Conservation (phyloP, 2,797 vertebrate genomes). For the Melanogrammus aeglefinus region DNA sequence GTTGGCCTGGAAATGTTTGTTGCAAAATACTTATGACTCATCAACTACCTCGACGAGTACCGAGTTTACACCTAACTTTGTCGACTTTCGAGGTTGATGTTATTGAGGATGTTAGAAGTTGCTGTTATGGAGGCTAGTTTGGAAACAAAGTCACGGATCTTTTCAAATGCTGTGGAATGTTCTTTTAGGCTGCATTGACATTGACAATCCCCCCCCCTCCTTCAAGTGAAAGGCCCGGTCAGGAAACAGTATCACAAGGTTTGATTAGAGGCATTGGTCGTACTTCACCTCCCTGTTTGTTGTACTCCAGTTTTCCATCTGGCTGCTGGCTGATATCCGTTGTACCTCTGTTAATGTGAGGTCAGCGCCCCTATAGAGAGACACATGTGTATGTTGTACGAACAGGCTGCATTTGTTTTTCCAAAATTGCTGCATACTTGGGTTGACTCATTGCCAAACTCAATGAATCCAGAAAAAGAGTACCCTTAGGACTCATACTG, state of each 20-base stretch:
- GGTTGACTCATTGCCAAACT: constrained; percentile 2
- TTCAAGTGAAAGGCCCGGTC: background rate
- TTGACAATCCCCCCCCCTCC: background rate
- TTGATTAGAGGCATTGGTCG: background rate
- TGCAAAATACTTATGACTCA: constrained; percentile 2
- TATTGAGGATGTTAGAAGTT: too few relatives aligned
- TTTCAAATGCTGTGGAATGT: background rate
- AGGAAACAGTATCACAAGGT: too few relatives aligned
- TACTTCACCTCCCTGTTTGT: background rate
- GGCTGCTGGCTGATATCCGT: background rate
- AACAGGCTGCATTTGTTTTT: background rate
- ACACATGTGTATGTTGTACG: background rate
- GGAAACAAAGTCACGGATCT: background rate
- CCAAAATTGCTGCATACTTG: background rate
- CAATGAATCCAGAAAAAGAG: background rate
- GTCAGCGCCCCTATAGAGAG: constrained; percentile 24
- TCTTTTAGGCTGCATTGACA: background rate
- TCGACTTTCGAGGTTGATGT: background rate
- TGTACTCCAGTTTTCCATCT: background rate
- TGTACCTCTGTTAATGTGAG: constrained; percentile 13
- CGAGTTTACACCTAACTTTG: background rate
- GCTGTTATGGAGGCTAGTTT: background rate
- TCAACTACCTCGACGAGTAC: background rate
- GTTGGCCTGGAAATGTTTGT: background rate
- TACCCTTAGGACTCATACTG: background rate